Evolutionary conservation across 2,113 vertebrate species (phyloP), one percentile per base, ranked within the genome.

Genomic region (Sinocyclocheilus maitianheensis): DNA sequence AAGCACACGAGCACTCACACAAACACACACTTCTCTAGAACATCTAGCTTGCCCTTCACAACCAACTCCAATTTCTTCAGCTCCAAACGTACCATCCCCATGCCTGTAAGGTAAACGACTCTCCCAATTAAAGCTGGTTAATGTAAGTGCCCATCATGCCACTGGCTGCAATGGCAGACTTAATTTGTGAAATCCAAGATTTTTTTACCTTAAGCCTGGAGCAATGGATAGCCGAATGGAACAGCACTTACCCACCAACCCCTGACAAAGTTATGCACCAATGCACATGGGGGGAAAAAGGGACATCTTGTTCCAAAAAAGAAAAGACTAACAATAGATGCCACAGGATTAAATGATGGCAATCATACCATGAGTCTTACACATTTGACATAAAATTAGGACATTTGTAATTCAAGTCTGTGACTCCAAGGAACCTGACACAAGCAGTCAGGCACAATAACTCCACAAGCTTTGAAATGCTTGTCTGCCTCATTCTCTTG

Each of bases 131-230:
- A 91, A 90, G 62, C 72, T 22, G 77, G 86, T 88, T 89, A 89
- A 91, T 90, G 87, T 81, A 69, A 90, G 86, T 76, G 72, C 84
- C 60, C 69, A 79, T 62, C 85, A 87, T 85, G 92, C 94, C 93
- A 94, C 90, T 90, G 94, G 94, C 92, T 92, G 90, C 87, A 91
- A 90, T 88, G 88, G 90, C 91, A 93, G 92, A 93, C 92, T 92
- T 95, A 92, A 94, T 95, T 94, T 93, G 92, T 89, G 90, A 90
- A 87, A 85, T 85, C 85, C 89, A 86, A 72, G 88, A 71, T 40
- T 67, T 90, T 93, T 94, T 93, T 92, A 86, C 92, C 91, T 91
- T 90, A 83, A 90, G 93, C 94, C 93, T 88, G 88, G 86, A 94
- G 94, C 92, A 88, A 92, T 86, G 87, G 79, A 48, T 92, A 90